Evolutionary conservation across 2,888 invertebrate genomes (phyloP), one percentile per base, ranked within the genome.

Genomic region (Acronicta psi): DNA sequence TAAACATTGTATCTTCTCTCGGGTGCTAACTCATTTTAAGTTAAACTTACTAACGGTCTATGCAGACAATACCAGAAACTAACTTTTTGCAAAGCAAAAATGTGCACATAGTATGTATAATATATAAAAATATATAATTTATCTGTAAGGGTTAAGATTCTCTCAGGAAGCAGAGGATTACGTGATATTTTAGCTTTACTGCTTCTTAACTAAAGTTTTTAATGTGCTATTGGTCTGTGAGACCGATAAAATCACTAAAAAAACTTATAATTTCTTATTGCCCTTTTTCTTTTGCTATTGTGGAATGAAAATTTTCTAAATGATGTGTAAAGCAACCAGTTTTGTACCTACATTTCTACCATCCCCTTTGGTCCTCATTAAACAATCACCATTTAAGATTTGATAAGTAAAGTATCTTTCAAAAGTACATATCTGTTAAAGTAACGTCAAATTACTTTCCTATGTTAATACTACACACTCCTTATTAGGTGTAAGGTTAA

Each of bases 131-230:
- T 75, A 75, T 86, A 86, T 31, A 13, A 13, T 86, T 79, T 85
- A 84, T 87, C 82, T 86, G 65, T 88, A 82, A 77, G 70, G 77
- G 75, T 79, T 79, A 75, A 75, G 79, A 89, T 91, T 91, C 91
- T 93, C 91, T 87, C 77, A 63, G 61, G 59, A 76, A 74, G 81
- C 75, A 81, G 90, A 89, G 91, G 84, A 88, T 88, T 84, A 79
- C 81, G 93, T 93, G 93, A 93, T 93, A 93, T 90, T 88, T 91
- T 88, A 93, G 93, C 93, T 93, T 93, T 93, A 93, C 90, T 84
- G 93, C 93, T 91, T 90, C 87, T 84, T 85, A 81, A 76, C 81
- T 87, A 82, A 88, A 80, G 79, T 81, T 86, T 86, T 76, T 84
- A 83, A 81, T 69, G 77, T 75, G 73, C 82, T 81, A 75, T 68